Evolutionary conservation across 2,797 vertebrate genomes (phyloP).

Genomic region (Coreius guichenoti): DNA sequence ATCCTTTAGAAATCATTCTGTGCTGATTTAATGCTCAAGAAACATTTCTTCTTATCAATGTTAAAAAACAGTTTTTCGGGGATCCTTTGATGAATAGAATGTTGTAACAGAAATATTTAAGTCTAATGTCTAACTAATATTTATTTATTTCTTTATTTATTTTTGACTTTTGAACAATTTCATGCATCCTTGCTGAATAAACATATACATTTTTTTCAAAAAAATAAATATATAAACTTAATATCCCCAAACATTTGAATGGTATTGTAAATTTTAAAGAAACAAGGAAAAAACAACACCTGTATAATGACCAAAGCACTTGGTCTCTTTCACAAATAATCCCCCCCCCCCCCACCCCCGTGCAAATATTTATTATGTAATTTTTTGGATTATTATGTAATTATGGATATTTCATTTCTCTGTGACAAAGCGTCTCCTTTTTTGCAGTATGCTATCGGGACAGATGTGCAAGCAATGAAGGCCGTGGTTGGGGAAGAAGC

Average conservation of each 20-base stretch:
- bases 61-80: too few species aligned
- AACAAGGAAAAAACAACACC: neutral
- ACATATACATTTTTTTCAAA: neutral
- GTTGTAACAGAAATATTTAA: too few species aligned
- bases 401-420: neutral
- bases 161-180: neutral
- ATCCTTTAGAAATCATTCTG: neutral
- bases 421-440: constrained; percentile 6
- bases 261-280: neutral
- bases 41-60: neutral
- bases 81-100: too few species aligned
- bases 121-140: too few species aligned
- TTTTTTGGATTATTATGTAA: neutral
- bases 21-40: neutral
- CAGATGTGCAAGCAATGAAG: constrained; percentile 91
- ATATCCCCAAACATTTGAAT: neutral
- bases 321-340: neutral
- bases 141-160: too few species aligned
- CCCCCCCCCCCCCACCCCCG: too few species aligned
- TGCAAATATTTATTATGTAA: neutral
- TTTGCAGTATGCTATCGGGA: constrained; percentile 87
- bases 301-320: neutral
- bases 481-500: constrained; percentile 90
- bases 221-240: neutral
- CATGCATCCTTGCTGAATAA: neutral